Conservation (phyloP, 2,888 invertebrate species). For the Phyto melanocephala region DNA sequence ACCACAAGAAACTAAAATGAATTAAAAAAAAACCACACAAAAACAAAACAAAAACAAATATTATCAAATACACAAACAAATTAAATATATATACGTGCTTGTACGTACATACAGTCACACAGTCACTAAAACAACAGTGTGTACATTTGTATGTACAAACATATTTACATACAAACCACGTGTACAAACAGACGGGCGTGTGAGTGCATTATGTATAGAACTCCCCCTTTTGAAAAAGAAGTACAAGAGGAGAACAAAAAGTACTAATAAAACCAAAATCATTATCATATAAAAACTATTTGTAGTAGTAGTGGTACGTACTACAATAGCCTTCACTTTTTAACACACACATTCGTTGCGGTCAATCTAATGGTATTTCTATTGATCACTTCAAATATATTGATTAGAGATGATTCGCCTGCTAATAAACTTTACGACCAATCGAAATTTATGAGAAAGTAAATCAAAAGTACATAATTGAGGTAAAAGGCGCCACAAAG, state of each 20-base stretch:
- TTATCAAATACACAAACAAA: conserved; percentile 24
- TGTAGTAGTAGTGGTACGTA: neutral
- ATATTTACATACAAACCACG: neutral
- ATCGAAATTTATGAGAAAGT: neutral
- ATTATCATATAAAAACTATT: neutral
- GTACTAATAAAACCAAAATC: neutral
- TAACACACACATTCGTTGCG: neutral
- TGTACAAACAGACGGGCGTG: neutral
- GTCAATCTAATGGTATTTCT: neutral
- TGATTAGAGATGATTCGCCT: neutral
- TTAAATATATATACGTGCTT: too few species aligned
- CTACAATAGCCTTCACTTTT: too few species aligned
- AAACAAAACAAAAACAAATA: conserved; percentile 35
- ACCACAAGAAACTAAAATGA: conserved; percentile 65
- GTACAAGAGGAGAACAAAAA: neutral
- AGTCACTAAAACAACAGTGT: too few species aligned
- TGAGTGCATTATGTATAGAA: conserved; percentile 5
- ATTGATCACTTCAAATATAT: neutral
- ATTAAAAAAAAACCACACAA: neutral
- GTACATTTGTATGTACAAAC: too few species aligned
- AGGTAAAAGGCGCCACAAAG: conserved; percentile 12
- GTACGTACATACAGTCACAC: too few species aligned
- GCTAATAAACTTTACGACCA: conserved; percentile 21
- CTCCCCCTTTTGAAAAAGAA: neutral
- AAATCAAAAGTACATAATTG: neutral